Evolutionary conservation across 2,797 vertebrate genomes (phyloP).

Genomic region (Ptychadena robeensis): DNA sequence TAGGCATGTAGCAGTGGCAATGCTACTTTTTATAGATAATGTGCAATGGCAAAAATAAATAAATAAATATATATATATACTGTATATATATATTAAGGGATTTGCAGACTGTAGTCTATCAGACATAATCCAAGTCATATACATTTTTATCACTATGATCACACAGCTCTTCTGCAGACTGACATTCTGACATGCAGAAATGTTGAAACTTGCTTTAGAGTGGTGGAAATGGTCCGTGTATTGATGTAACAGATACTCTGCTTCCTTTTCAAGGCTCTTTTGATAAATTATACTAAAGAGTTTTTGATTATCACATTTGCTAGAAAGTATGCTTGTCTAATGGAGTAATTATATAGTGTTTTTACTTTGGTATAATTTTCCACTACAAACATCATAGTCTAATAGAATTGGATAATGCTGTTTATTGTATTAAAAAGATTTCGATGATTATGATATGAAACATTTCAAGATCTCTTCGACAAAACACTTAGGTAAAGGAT

Average conservation of each 20-base stretch:
- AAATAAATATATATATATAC: no score
- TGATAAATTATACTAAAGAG: slow-evolving; percentile 31
- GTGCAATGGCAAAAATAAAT: not conserved
- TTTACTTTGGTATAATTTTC: slow-evolving; percentile 1
- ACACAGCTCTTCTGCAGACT: slow-evolving; percentile 29
- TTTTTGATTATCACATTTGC: slow-evolving; percentile 34
- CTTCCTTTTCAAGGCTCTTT: slow-evolving; percentile 17
- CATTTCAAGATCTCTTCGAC: not conserved
- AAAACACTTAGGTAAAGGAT: not conserved
- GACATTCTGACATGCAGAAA: slow-evolving; percentile 18
- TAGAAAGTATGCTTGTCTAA: slow-evolving; percentile 12
- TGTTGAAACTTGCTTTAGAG: slow-evolving; percentile 40
- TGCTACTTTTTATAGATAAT: not conserved
- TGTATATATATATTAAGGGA: no score
- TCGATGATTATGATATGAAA: not conserved
- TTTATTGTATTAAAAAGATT: not conserved
- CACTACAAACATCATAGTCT: not conserved
- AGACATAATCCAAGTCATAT: slow-evolving; percentile 27
- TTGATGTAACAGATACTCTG: slow-evolving; percentile 44
- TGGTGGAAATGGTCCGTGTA: slow-evolving; percentile 41
- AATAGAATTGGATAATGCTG: not conserved
- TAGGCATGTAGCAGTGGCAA: not conserved
- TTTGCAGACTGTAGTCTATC: not conserved
- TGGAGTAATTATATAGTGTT: not conserved
- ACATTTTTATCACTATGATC: slow-evolving; percentile 44